Conservation (phyloP, 2,888 invertebrate genomes). For the Lasioglossum oenotherae region DNA sequence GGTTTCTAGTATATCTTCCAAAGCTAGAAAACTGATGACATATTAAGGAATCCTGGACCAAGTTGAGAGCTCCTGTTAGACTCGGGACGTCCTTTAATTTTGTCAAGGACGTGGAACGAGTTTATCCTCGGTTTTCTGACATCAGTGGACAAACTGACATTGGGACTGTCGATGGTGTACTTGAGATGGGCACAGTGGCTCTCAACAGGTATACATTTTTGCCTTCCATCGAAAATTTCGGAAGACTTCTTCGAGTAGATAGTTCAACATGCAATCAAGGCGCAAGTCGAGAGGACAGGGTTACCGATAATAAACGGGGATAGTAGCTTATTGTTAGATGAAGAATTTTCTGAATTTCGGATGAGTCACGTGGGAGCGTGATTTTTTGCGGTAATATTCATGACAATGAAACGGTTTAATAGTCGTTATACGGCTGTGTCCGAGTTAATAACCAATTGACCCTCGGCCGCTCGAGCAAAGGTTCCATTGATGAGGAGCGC, state of each 20-base stretch:
- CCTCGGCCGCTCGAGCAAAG: conserved; percentile 78
- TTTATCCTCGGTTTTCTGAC: no score
- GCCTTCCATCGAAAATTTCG: not conserved
- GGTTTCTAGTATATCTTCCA: not conserved
- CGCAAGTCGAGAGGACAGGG: not conserved
- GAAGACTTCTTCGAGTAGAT: not conserved
- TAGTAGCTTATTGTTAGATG: not conserved
- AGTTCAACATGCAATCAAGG: not conserved
- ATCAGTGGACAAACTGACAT: not conserved
- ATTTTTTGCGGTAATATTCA: conserved; percentile 60
- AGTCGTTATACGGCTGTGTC: conserved; percentile 70
- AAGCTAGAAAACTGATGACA: not conserved
- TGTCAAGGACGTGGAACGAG: not conserved
- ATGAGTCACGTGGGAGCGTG: conserved; percentile 23
- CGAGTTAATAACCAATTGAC: conserved; percentile 83
- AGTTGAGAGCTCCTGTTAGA: not conserved
- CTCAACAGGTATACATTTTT: not conserved
- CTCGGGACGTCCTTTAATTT: not conserved
- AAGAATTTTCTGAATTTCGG: not conserved
- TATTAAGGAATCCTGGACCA: not conserved
- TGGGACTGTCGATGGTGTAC: not conserved
- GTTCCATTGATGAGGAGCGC: conserved; percentile 64
- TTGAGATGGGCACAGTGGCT: not conserved
- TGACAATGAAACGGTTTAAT: conserved; percentile 73
- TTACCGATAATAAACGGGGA: not conserved